Evolutionary conservation across 37 sponge, comb jelly and placozoan genomes (phyloP).

Genomic region (Tethya wilhelma): DNA sequence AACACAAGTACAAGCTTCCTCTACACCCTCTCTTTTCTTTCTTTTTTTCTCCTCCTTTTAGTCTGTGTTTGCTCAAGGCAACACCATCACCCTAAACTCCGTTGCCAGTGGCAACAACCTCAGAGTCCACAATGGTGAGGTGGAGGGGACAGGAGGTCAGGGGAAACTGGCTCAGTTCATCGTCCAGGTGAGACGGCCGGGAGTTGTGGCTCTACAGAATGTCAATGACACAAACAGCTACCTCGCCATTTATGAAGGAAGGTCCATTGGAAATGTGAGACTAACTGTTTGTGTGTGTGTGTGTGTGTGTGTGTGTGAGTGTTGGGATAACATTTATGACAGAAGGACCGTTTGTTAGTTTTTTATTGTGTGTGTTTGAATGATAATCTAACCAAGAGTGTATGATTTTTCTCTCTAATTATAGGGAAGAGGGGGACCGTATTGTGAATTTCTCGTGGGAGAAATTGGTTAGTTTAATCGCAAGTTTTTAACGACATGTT

Average conservation of each 20-base stretch:
- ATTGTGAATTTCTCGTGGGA: conserved; percentile 49
- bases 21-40: not conserved
- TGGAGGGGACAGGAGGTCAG: conserved; percentile 10
- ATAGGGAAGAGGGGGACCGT: conserved; percentile 65
- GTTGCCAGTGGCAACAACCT: conserved; percentile 15
- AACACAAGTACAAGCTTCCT: too few relatives aligned
- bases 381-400: not conserved
- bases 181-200: conserved; percentile 48
- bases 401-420: not conserved
- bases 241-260: conserved; percentile 47
- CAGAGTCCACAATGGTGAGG: conserved; percentile 5
- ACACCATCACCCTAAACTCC: conserved; percentile 11
- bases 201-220: conserved; percentile 69
- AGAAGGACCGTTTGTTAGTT: too few relatives aligned
- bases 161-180: conserved; percentile 43
- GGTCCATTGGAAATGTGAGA: conserved; percentile 61
- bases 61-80: conserved; percentile 1
- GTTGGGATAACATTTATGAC: not conserved
- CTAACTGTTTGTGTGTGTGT: not conserved
- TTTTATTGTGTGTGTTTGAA: too few relatives aligned
- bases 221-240: conserved; percentile 20
- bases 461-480: conserved; percentile 25
- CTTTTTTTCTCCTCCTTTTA: not conserved
- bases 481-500: not conserved
- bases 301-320: not conserved